These are phyloP conservation scores for Eretmocerus hayati DNA, from an alignment of 2,888 invertebrate species.

Conservation along the genomic window DNA sequence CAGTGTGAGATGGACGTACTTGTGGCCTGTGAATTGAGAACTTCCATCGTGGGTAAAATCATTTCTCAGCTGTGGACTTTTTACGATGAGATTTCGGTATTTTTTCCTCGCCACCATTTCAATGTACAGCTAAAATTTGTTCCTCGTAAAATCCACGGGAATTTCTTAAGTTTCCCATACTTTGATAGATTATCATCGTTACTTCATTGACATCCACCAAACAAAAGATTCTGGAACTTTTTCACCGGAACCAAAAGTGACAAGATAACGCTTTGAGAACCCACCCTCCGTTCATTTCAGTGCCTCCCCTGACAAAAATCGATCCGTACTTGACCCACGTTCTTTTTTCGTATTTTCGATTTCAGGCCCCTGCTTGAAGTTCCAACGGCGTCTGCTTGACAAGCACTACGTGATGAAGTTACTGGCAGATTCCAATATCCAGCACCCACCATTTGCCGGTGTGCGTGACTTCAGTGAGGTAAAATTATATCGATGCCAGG, in stretches of 20 bases:
- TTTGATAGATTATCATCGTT: no score
- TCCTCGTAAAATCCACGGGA: no score
- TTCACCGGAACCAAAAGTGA: no score
- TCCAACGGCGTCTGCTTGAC: slow-evolving; percentile 24
- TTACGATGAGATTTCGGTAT: no score
- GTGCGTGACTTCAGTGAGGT: slow-evolving; percentile 22
- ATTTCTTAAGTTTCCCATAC: no score
- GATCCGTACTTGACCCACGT: no score
- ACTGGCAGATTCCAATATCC: slow-evolving; percentile 17
- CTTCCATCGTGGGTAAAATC: slow-evolving; percentile 24
- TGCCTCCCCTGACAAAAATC: no score
- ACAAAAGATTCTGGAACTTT: neutral
- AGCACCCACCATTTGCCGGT: slow-evolving; percentile 24
- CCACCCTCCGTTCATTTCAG: no score
- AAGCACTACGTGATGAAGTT: slow-evolving; percentile 26
- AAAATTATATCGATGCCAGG: slow-evolving; percentile 3
- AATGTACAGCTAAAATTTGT: no score
- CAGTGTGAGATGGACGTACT: slow-evolving; percentile 25
- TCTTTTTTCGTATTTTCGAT: neutral
- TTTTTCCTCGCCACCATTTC: no score
- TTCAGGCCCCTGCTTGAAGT: slow-evolving; percentile 24
- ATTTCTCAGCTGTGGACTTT: neutral
- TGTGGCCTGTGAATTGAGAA: slow-evolving; percentile 26
- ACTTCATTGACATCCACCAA: no score
- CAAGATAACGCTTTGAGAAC: no score